Evolutionary conservation across 2,113 vertebrate species (phyloP).

Genomic region (Dicerorhinus sumatrensis): DNA sequence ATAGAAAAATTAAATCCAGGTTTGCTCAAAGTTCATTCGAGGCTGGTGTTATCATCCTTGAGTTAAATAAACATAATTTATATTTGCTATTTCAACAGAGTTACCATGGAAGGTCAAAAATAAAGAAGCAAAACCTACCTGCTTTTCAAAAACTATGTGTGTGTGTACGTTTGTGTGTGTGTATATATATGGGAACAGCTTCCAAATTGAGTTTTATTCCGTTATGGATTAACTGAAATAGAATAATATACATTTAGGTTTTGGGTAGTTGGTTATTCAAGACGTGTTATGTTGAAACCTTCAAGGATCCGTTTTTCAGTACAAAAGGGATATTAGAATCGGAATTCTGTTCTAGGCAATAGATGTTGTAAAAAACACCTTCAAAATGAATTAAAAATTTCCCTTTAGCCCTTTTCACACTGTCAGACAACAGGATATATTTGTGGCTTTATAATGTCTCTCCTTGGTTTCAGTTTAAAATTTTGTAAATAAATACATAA

Average conservation of each 20-base stretch:
- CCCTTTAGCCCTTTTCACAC: background rate
- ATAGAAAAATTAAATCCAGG: constrained; percentile 46
- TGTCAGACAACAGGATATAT: background rate
- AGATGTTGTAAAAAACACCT: background rate
- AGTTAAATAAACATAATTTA: constrained; percentile 51
- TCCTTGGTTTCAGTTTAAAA: background rate
- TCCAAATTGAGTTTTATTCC: constrained; percentile 30
- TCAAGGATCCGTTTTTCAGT: background rate
- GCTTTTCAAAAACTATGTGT: background rate
- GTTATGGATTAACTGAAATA: constrained; percentile 1
- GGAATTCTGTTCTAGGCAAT: background rate
- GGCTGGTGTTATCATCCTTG: background rate
- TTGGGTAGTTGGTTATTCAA: constrained; percentile 36
- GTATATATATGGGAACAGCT: background rate
- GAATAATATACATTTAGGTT: background rate
- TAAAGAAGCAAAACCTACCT: background rate
- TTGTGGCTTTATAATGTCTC: constrained; percentile 22
- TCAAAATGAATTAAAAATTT: constrained; percentile 25
- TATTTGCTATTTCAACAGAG: constrained; percentile 34
- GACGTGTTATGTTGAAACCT: background rate
- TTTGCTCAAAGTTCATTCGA: constrained; percentile 47
- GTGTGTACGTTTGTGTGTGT: background rate
- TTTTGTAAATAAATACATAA: background rate
- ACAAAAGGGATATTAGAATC: constrained; percentile 7
- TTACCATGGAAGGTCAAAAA: background rate